Percentiles rank a stretch among this genome's conserved stretches.
These are phyloP conservation scores for Temnopleurus reevesii DNA, from an alignment of 53 echinoderm and acorn worm species.

Conservation along the genomic window DNA sequence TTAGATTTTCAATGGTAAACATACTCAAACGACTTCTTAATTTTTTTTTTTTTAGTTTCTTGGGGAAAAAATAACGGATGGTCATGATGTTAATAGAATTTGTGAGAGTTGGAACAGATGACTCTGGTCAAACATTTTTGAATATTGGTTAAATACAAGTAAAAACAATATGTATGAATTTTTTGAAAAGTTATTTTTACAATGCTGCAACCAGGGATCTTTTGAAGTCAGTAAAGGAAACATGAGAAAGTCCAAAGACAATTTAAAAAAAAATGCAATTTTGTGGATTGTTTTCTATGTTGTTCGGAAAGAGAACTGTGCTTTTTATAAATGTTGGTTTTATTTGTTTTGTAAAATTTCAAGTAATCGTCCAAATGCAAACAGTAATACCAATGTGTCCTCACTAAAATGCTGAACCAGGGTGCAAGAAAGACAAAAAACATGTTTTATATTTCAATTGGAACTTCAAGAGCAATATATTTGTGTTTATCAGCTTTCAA, in stretches of 20 bases:
- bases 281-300: background rate
- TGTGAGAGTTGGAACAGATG: too few relatives aligned
- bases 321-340: background rate
- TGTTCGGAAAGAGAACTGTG: background rate
- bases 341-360: background rate
- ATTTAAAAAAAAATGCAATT: background rate
- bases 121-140: too few relatives aligned
- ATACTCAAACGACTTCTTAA: too few relatives aligned
- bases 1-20: too few relatives aligned
- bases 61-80: too few relatives aligned
- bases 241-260: constrained; percentile 12
- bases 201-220: background rate
- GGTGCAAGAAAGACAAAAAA: background rate
- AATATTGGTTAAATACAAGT: too few relatives aligned
- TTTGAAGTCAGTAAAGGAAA: background rate
- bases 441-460: background rate
- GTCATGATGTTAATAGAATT: too few relatives aligned
- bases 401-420: background rate
- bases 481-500: too few relatives aligned
- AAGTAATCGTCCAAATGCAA: background rate
- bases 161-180: too few relatives aligned
- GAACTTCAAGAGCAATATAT: background rate
- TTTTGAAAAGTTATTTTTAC: background rate
- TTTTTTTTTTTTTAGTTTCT: too few relatives aligned
- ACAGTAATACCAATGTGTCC: background rate